phyloP scores from a whole-genome alignment of 2,113 vertebrate genomes.

The Megalops atlanticus region DNA sequence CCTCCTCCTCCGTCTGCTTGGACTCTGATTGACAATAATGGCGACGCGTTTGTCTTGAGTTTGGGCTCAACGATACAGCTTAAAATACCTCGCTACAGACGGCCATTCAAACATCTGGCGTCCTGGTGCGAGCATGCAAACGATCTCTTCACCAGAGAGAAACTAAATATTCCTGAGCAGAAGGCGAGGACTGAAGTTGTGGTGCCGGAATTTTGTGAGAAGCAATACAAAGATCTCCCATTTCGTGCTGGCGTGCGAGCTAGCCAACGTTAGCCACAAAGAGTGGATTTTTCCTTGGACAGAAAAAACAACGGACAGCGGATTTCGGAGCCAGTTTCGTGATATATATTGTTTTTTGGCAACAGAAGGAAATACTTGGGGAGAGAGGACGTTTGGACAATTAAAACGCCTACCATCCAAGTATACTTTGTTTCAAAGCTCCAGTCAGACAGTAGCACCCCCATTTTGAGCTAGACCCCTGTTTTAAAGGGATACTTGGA shows the following conservation, averaged over 20 bases:
- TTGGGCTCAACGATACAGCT: conserved; percentile 56
- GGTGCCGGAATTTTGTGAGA: conserved; percentile 31
- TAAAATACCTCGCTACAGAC: conserved; percentile 21
- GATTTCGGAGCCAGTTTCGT: not conserved
- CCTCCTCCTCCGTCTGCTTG: conserved; percentile 53
- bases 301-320: conserved; percentile 2
- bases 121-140: not conserved
- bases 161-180: not conserved
- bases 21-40: conserved; percentile 76
- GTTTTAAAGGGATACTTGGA: conserved; percentile 7
- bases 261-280: conserved; percentile 11
- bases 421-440: conserved; percentile 6
- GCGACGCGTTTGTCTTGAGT: conserved; percentile 68
- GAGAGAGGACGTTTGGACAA: not conserved
- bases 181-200: conserved; percentile 17
- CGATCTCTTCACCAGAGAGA: conserved; percentile 18
- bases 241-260: conserved; percentile 21
- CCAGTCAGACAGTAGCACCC: conserved; percentile 7
- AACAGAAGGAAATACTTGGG: not conserved
- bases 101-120: not conserved
- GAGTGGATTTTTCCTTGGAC: not conserved
- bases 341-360: not conserved
- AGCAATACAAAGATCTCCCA: conserved; percentile 40
- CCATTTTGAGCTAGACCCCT: conserved; percentile 23
- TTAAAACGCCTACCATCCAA: not conserved